Evolutionary conservation across 2,113 vertebrate genomes (phyloP), one percentile per base, ranked within the genome.

Genomic region (Actinemys pallida): DNA sequence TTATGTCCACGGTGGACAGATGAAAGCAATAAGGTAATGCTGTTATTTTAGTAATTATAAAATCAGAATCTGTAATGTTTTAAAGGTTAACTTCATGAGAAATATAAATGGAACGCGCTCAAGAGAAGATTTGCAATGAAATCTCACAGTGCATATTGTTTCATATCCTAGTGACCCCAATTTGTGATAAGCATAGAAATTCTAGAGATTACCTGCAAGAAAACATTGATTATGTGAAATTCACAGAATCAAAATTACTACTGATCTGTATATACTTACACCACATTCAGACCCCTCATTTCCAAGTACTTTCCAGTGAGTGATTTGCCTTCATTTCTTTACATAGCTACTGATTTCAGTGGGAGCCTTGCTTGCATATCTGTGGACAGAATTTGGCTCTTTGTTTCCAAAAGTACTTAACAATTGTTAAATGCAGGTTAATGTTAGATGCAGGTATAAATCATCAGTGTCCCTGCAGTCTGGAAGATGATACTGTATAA

Each of bases 1-100:
- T 92, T 95, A 93, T 94, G 89, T 92, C 93, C 96, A 91, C 59
- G 85, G 42, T 90, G 65, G 90, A 94, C 92, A 97, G 95, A 97
- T 93, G 96, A 97, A 97, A 96, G 50, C 84, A 96, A 96, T 97
- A 97, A 95, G n/a, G 88, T n/a, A 88, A 92, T 35, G 47, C 83
- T 96, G 96, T 91, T 97, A 95, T 90, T 96, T 95, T 92, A 95
- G 88, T 94, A 96, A 96, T 97, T 97, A 97, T 95, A 93, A 95
- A 95, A 35, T 24, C 86, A 94, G 87, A 95, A 85, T 96, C 95
- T 91, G 65, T 90, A 85, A 87, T 80, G 75, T 90, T 93, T 96
- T 95, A 95, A 94, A 95, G 20, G 5, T 27, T 91, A 91, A 83
- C n/a, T 93, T 94, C 24, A 79, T 78, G 72, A 95, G 83, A 95